Conservation (phyloP, 2,888 invertebrate genomes). For the Heliothis peltigera region DNA sequence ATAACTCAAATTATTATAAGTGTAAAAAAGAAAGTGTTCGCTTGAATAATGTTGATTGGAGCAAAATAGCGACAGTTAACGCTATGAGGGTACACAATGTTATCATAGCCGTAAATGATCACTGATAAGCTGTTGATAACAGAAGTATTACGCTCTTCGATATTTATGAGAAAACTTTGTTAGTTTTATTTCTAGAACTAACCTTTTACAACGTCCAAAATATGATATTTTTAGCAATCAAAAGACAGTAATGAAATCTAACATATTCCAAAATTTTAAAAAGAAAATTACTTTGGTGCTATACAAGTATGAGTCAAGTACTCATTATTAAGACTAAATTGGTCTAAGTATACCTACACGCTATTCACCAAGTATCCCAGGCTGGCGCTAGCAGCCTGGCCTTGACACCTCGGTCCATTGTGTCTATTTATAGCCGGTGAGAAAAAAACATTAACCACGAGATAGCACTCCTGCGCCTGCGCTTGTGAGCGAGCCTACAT, state of each 20-base stretch:
- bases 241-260: no score
- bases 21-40: slow-evolving; percentile 40
- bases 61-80: slow-evolving; percentile 25
- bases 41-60: slow-evolving; percentile 37
- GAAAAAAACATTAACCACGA: slow-evolving; percentile 48
- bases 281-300: no score
- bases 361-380: slow-evolving; percentile 19
- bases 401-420: slow-evolving; percentile 61
- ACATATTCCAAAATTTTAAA: no score
- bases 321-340: neutral
- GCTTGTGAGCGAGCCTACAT: slow-evolving; percentile 23
- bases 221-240: no score
- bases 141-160: slow-evolving; percentile 1
- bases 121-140: slow-evolving; percentile 70
- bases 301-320: no score
- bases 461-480: slow-evolving; percentile 28
- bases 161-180: neutral
- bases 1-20: neutral
- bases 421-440: slow-evolving; percentile 56
- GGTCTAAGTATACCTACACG: neutral
- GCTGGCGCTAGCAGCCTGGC: slow-evolving; percentile 24
- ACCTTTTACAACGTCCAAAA: no score
- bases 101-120: slow-evolving; percentile 72
- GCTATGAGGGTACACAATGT: slow-evolving; percentile 76
- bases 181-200: neutral